These are phyloP conservation scores for Chironomus tentans DNA, from an alignment of 2,888 invertebrate species.

Conservation along the genomic window DNA sequence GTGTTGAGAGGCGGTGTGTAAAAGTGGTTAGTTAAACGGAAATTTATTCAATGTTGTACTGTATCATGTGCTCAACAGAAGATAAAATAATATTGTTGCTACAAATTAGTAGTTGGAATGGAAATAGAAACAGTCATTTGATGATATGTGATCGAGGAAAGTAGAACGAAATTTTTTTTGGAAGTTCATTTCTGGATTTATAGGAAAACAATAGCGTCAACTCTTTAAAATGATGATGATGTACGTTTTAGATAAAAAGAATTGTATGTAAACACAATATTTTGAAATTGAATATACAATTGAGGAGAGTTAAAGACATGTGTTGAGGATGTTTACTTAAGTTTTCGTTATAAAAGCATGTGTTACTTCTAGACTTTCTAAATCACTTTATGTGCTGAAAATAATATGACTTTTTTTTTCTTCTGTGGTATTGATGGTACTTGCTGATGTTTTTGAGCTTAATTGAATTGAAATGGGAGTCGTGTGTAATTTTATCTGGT, in stretches of 20 bases:
- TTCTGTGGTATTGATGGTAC: not conserved
- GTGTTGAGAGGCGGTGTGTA: constrained; percentile 28
- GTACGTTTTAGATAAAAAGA: not conserved
- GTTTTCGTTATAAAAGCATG: not conserved
- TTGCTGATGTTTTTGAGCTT: no score
- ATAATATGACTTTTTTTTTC: not conserved
- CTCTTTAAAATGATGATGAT: not conserved
- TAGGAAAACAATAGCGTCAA: not conserved
- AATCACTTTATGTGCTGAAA: not conserved
- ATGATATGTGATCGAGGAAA: not conserved
- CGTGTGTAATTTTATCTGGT: no score
- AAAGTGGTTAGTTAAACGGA: constrained; percentile 31
- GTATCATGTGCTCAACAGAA: not conserved
- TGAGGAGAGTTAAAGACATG: constrained; percentile 14
- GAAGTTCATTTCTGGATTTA: not conserved
- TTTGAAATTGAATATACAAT: not conserved
- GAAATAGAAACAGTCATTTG: not conserved
- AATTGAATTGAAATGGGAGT: no score
- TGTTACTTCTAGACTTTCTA: not conserved
- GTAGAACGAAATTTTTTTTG: not conserved
- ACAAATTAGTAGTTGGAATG: not conserved
- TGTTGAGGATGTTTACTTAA: constrained; percentile 26
- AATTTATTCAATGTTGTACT: constrained; percentile 27
- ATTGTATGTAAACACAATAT: not conserved
- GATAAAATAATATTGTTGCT: not conserved